These are phyloP conservation scores for Palythoa grandis DNA, from an alignment of 92 coral and sea anemone genomes.

Conservation along the genomic window DNA sequence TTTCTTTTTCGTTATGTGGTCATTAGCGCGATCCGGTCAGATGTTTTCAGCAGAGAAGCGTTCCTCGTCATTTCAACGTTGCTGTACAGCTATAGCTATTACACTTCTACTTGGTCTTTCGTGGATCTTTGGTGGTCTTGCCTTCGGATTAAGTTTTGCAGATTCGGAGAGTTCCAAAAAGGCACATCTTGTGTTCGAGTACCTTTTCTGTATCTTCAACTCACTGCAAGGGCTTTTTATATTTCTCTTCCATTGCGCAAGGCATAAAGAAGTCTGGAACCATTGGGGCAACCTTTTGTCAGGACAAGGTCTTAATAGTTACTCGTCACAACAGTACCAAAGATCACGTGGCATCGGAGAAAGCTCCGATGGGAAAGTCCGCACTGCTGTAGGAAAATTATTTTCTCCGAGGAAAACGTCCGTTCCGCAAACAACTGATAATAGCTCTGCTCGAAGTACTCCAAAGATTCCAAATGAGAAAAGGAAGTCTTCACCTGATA, in stretches of 20 bases:
- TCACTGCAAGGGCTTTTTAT: slow-evolving; percentile 94
- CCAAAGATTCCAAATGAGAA: neutral
- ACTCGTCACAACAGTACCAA: slow-evolving; percentile 48
- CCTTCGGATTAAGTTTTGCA: slow-evolving; percentile 55
- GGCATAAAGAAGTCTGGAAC: slow-evolving; percentile 84
- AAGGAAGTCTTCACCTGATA: neutral
- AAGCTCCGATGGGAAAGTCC: slow-evolving; percentile 39
- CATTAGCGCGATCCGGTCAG: slow-evolving; percentile 70
- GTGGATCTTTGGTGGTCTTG: slow-evolving; percentile 92
- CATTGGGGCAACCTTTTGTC: slow-evolving; percentile 78
- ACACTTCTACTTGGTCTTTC: slow-evolving; percentile 84
- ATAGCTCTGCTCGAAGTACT: neutral
- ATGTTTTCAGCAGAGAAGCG: slow-evolving; percentile 83
- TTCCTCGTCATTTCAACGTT: slow-evolving; percentile 67
- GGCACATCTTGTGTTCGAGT: slow-evolving; percentile 82
- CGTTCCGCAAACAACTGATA: neutral
- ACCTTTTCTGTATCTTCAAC: slow-evolving; percentile 91
- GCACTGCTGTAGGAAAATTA: slow-evolving; percentile 11
- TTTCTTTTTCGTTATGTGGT: slow-evolving; percentile 67
- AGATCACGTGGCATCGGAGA: slow-evolving; percentile 73
- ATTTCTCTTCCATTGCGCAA: slow-evolving; percentile 84
- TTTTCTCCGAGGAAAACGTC: neutral
- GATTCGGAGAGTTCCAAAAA: slow-evolving; percentile 15
- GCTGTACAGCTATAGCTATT: slow-evolving; percentile 81
- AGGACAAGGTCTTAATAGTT: slow-evolving; percentile 58